These are phyloP conservation scores for Scaptomyza parva DNA, from an alignment of 2,888 invertebrate genomes.

Conservation along the genomic window DNA sequence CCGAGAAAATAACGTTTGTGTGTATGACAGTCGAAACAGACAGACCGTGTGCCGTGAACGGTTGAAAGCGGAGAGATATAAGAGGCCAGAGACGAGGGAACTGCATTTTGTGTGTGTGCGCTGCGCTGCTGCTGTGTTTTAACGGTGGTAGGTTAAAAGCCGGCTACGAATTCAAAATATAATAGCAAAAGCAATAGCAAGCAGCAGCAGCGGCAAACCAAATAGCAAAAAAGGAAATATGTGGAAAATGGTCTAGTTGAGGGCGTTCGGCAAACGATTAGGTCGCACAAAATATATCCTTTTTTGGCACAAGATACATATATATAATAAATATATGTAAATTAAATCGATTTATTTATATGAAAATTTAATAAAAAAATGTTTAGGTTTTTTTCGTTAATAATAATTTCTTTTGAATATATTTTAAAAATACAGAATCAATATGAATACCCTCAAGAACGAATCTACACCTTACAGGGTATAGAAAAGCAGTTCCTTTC, in stretches of 20 bases:
- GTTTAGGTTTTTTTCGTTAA: too few relatives aligned
- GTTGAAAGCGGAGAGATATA: constrained; percentile 1
- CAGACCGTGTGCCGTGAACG: constrained; percentile 1
- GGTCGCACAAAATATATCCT: background rate
- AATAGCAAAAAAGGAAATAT: constrained; percentile 18
- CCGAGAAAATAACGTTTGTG: constrained; percentile 35
- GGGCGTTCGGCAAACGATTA: background rate
- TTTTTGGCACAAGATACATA: background rate
- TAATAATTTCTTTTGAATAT: too few relatives aligned
- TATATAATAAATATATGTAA: too few relatives aligned
- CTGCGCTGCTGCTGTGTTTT: constrained; percentile 11
- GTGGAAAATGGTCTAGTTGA: constrained; percentile 10
- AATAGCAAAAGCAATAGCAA: constrained; percentile 7
- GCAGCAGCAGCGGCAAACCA: background rate
- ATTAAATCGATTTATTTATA: too few relatives aligned
- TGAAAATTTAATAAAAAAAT: background rate
- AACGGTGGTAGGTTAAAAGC: constrained; percentile 75
- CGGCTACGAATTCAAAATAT: constrained; percentile 49
- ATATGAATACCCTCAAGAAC: background rate
- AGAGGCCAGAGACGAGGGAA: constrained; percentile 12
- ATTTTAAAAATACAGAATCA: too few relatives aligned
- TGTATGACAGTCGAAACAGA: constrained; percentile 18
- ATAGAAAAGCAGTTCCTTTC: constrained; percentile 18
- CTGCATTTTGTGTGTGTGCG: constrained; percentile 24
- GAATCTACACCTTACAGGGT: background rate